phyloP scores from a whole-genome alignment of 1,140 invertebrate genomes.

The Fragariocoptes setiger region DNA sequence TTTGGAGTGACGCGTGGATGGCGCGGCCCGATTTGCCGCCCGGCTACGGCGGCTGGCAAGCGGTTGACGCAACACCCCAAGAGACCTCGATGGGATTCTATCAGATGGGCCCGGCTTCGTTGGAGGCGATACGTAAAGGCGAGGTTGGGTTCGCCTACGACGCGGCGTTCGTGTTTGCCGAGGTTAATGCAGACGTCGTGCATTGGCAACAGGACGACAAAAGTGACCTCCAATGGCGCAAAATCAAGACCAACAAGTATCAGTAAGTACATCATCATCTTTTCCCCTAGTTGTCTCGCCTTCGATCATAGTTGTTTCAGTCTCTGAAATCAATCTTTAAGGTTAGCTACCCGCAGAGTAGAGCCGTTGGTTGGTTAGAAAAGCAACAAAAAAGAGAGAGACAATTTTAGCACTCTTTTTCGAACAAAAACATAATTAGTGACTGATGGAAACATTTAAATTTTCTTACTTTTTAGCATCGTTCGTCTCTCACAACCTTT shows the following conservation, averaged over 20 bases:
- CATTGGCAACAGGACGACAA: constrained; percentile 15
- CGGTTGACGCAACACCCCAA: constrained; percentile 67
- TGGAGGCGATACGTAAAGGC: constrained; percentile 33
- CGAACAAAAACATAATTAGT: background rate
- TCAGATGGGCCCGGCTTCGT: constrained; percentile 28
- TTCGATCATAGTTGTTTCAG: no score
- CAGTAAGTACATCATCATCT: constrained; percentile 12
- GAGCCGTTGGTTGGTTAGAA: no score
- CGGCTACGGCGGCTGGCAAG: constrained; percentile 52
- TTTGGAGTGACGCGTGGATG: constrained; percentile 89
- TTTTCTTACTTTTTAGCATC: constrained; percentile 15
- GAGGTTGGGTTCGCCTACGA: constrained; percentile 35
- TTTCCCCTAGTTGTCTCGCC: no score
- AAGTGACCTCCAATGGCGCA: constrained; percentile 10
- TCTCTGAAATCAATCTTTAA: no score
- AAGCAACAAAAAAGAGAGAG: no score
- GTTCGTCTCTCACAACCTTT: background rate
- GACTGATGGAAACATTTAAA: constrained; percentile 7
- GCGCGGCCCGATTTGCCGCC: constrained; percentile 34
- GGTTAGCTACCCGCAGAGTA: no score
- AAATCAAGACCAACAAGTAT: constrained; percentile 13
- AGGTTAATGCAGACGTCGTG: constrained; percentile 45
- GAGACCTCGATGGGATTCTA: constrained; percentile 29
- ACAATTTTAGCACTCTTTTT: background rate
- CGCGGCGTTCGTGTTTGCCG: constrained; percentile 36